A percentile compares a stretch with the other conserved stretches of the same genome.
Evolutionary conservation across 2,797 vertebrate genomes (phyloP).

Genomic region (Myotis pilosus): DNA sequence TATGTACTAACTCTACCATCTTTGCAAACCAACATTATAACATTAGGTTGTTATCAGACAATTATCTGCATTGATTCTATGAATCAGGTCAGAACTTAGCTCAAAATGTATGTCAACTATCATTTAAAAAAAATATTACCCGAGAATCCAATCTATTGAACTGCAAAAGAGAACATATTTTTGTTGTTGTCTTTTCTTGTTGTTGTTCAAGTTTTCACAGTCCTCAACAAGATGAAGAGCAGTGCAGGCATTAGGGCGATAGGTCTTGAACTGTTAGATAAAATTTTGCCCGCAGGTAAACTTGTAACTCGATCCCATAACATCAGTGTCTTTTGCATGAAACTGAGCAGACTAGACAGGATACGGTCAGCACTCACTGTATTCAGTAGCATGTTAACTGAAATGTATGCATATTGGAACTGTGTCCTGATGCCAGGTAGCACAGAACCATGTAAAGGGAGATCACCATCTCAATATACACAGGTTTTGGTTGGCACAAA

Average conservation of each 20-base stretch:
- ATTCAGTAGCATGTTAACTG: neutral
- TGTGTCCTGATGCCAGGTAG: neutral
- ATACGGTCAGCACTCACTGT: neutral
- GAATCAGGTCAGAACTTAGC: neutral
- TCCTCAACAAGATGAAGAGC: neutral
- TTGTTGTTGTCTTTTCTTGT: neutral
- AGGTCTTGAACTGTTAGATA: neutral
- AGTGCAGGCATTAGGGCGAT: neutral
- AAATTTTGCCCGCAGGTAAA: neutral
- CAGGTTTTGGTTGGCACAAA: neutral
- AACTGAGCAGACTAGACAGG: neutral
- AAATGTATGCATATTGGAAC: neutral
- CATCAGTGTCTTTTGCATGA: neutral
- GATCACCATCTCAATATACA: neutral
- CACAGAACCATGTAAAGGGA: neutral
- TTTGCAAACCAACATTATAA: neutral
- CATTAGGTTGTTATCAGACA: neutral
- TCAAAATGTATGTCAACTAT: neutral
- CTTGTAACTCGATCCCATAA: neutral
- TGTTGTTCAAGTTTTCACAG: neutral
- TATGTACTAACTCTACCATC: slow-evolving; percentile 82
- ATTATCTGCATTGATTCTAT: neutral
- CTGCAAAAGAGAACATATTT: neutral
- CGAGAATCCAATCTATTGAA: neutral
- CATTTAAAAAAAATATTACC: neutral